These are phyloP conservation scores for Saturnia japonica DNA, from an alignment of 2,888 invertebrate species.

Conservation along the genomic window DNA sequence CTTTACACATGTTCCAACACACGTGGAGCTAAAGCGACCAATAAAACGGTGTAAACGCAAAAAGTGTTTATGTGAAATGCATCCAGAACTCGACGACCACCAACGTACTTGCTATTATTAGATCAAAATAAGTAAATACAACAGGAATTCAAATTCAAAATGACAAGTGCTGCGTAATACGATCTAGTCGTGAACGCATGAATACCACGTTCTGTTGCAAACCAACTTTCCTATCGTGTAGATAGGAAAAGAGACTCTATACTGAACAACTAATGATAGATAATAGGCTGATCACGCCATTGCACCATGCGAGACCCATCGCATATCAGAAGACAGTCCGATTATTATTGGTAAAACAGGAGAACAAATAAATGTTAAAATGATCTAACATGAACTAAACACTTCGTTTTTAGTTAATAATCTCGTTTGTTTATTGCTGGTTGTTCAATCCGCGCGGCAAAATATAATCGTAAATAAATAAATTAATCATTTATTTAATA, in stretches of 20 bases:
- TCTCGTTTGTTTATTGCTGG: no score
- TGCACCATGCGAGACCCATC: neutral
- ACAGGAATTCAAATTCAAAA: neutral
- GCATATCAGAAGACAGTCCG: neutral
- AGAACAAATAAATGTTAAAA: no score
- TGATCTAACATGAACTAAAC: no score
- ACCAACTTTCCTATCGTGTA: neutral
- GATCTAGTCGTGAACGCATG: neutral
- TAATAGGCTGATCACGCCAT: neutral
- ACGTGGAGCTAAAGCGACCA: neutral
- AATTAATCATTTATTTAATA: no score
- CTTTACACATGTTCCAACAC: neutral
- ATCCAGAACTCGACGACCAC: neutral
- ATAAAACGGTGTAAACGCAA: neutral
- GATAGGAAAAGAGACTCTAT: neutral
- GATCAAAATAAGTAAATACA: slow-evolving; percentile 1
- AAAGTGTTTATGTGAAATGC: neutral
- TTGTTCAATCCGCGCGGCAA: no score
- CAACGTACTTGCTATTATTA: neutral
- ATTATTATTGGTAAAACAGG: no score
- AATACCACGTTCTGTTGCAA: neutral
- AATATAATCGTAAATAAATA: no score
- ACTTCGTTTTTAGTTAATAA: no score
- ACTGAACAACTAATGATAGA: neutral
- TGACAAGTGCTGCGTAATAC: neutral